phyloP scores from a whole-genome alignment of 2,888 invertebrate species.

The Gryllus longicercus region DNA sequence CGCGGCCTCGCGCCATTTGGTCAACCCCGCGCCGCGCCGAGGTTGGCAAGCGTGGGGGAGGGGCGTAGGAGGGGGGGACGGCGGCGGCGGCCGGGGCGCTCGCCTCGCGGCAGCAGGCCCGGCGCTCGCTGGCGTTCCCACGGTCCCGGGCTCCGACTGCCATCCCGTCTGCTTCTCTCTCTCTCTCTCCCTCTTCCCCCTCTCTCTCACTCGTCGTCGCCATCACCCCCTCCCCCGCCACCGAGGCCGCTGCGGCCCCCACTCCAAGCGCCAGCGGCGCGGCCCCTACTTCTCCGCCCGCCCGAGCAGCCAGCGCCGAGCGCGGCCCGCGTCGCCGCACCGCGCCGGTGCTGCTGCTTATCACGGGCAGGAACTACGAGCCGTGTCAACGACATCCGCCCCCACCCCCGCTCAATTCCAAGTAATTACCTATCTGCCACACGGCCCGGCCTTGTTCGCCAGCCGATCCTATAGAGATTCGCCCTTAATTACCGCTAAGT shows the following conservation, averaged over 20 bases:
- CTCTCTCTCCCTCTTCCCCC: not conserved
- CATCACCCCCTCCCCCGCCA: not conserved
- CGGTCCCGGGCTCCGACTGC: not conserved
- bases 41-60: too few species aligned
- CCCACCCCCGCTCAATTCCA: not conserved
- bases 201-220: not conserved
- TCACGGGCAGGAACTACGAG: not conserved
- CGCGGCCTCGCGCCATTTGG: too few species aligned
- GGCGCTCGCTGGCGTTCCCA: slow-evolving; percentile 7
- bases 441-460: slow-evolving; percentile 5
- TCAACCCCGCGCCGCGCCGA: too few species aligned
- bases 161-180: slow-evolving; percentile 8
- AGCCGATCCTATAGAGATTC: not conserved
- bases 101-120: not conserved
- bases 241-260: not conserved
- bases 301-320: not conserved
- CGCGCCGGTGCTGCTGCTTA: not conserved
- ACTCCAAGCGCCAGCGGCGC: not conserved
- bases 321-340: not conserved
- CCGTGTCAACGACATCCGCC: slow-evolving; percentile 17
- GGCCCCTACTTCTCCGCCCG: not conserved
- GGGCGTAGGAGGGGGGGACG: too few species aligned
- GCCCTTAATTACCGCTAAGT: not conserved
- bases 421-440: not conserved
- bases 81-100: not conserved